Conservation (phyloP, 2,888 invertebrate genomes). For the Endomychus coccineus region DNA sequence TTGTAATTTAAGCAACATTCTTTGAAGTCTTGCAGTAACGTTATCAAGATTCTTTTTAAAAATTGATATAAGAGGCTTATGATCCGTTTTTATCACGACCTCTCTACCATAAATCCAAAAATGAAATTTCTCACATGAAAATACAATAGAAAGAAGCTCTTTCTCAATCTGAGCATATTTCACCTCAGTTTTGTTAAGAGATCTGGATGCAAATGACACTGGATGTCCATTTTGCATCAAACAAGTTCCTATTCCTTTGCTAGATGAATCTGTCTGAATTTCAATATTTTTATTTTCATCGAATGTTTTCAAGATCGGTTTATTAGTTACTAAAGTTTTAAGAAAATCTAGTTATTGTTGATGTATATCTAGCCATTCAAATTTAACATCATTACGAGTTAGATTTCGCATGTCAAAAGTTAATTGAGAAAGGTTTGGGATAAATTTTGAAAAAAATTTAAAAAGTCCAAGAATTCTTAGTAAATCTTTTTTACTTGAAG, state of each 20-base stretch:
- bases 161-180: slow-evolving; percentile 34
- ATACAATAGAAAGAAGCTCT: slow-evolving; percentile 30
- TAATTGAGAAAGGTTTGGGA: slow-evolving; percentile 18
- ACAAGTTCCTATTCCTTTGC: slow-evolving; percentile 16
- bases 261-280: slow-evolving; percentile 19
- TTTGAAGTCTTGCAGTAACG: slow-evolving; percentile 24
- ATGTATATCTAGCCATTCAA: slow-evolving; percentile 11
- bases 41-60: slow-evolving; percentile 22
- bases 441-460: slow-evolving; percentile 22
- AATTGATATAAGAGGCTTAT: slow-evolving; percentile 27
- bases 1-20: slow-evolving; percentile 15
- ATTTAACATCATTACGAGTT: slow-evolving; percentile 15
- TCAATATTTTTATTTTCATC: slow-evolving; percentile 11
- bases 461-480: slow-evolving; percentile 18
- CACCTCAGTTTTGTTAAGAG: slow-evolving; percentile 16
- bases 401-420: slow-evolving; percentile 16
- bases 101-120: slow-evolving; percentile 31
- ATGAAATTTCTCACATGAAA: slow-evolving; percentile 30
- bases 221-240: slow-evolving; percentile 20
- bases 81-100: slow-evolving; percentile 26
- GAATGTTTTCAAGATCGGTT: slow-evolving; percentile 18
- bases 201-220: slow-evolving; percentile 19
- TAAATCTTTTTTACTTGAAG: slow-evolving; percentile 17
- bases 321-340: slow-evolving; percentile 2
- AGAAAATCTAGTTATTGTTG: slow-evolving; percentile 1